Conservation (phyloP, 23 tunicate species). For the Trididemnum nubilum region DNA sequence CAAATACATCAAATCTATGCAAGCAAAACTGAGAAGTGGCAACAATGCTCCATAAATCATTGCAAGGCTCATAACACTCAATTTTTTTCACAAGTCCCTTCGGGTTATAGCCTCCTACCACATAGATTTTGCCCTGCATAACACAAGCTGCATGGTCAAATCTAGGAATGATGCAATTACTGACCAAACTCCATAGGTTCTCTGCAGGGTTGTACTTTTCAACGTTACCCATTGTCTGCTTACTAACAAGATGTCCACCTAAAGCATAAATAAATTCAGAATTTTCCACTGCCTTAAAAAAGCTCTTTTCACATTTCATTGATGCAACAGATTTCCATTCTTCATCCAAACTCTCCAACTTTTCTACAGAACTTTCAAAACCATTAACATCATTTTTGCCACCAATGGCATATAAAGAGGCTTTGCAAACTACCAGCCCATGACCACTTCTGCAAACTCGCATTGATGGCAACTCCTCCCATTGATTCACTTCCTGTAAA, state of each 20-base stretch:
- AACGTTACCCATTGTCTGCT: not conserved
- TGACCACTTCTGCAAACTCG: not conserved
- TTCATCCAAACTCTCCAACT: not conserved
- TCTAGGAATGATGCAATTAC: not conserved
- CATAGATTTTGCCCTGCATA: not conserved
- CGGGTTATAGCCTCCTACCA: not conserved
- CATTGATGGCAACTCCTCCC: not conserved
- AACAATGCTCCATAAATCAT: not conserved
- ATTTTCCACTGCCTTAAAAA: not conserved
- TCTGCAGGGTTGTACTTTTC: not conserved
- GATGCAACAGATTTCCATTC: not conserved
- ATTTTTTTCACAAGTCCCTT: not conserved
- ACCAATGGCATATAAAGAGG: not conserved
- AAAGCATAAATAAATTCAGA: not conserved
- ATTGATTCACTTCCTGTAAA: too few species aligned
- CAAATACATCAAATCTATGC: too few species aligned
- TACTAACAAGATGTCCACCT: not conserved
- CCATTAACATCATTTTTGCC: not conserved
- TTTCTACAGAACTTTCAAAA: not conserved
- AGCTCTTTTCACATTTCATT: not conserved
- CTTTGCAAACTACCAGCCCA: not conserved
- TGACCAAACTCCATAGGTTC: not conserved
- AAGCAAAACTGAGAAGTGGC: not conserved
- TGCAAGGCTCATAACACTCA: not conserved
- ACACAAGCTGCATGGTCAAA: not conserved